phyloP scores from a whole-genome alignment of 1,140 invertebrate genomes.

The Drosophila subpulchrella region DNA sequence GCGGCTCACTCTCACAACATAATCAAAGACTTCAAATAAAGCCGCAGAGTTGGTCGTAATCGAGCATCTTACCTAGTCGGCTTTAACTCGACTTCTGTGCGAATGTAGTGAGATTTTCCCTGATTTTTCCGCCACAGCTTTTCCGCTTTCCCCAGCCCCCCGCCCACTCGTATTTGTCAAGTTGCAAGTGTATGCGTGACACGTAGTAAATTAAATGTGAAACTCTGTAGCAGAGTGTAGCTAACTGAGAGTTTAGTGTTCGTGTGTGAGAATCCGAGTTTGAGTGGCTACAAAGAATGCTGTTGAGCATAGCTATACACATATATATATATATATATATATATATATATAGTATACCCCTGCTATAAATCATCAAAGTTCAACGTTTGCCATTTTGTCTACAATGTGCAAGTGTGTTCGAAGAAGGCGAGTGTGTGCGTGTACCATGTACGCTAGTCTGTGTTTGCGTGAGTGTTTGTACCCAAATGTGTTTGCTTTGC shows the following conservation, averaged over 20 bases:
- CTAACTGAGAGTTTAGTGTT: constrained; percentile 55
- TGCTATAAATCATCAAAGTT: constrained; percentile 76
- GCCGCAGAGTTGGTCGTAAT: constrained; percentile 33
- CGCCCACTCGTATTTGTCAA: constrained; percentile 64
- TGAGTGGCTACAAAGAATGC: constrained; percentile 59
- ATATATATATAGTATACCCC: constrained; percentile 1
- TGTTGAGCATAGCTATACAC: constrained; percentile 29
- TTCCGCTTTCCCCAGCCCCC: constrained; percentile 16
- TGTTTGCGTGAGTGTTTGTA: constrained; percentile 42
- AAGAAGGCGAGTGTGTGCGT: background rate
- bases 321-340: background rate
- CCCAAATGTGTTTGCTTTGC: constrained; percentile 79
- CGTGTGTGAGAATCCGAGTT: constrained; percentile 19
- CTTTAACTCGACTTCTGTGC: background rate
- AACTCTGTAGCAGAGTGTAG: constrained; percentile 68
- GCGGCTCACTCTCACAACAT: constrained; percentile 54
- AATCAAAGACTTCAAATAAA: constrained; percentile 40
- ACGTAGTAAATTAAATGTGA: constrained; percentile 80
- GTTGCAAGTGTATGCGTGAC: constrained; percentile 69
- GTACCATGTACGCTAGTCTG: background rate
- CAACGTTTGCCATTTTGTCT: constrained; percentile 70
- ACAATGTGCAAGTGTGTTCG: constrained; percentile 45
- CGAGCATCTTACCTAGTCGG: constrained; percentile 33
- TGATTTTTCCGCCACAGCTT: constrained; percentile 44
- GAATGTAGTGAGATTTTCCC: constrained; percentile 28